Conservation (phyloP, 2,888 invertebrate species). For the Pasiphila rectangulata region DNA sequence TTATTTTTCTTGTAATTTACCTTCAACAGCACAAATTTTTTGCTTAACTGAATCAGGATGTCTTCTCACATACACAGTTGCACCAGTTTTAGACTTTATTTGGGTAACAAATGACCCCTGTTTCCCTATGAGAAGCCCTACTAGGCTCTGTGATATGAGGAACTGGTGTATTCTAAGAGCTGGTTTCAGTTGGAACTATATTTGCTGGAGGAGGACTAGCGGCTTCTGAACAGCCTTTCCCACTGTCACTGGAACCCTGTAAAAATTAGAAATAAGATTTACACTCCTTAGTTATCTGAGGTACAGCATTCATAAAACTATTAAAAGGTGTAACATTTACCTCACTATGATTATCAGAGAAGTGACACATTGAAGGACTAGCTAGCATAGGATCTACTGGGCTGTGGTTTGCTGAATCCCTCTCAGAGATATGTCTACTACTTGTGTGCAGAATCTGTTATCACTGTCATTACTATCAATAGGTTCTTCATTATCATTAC, state of each 20-base stretch:
- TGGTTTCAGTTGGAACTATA: slow-evolving; percentile 66
- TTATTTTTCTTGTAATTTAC: too few relatives aligned
- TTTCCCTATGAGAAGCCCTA: slow-evolving; percentile 93
- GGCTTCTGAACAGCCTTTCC: slow-evolving; percentile 88
- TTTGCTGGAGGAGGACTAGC: slow-evolving; percentile 85
- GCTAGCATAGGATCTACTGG: slow-evolving; percentile 86
- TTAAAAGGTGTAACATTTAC: slow-evolving; percentile 47
- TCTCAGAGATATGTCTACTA: slow-evolving; percentile 66
- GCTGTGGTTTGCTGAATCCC: slow-evolving; percentile 90
- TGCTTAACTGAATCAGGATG: slow-evolving; percentile 87
- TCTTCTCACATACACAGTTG: slow-evolving; percentile 88
- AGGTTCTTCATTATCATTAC: slow-evolving; percentile 56
- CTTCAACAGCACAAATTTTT: slow-evolving; percentile 92
- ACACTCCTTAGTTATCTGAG: too few relatives aligned
- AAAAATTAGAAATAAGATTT: slow-evolving; percentile 29
- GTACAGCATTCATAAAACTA: too few relatives aligned
- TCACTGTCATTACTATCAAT: slow-evolving; percentile 60
- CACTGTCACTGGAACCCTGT: slow-evolving; percentile 90
- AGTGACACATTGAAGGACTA: slow-evolving; percentile 84
- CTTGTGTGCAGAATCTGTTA: slow-evolving; percentile 63
- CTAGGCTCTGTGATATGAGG: slow-evolving; percentile 86
- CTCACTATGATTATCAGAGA: slow-evolving; percentile 86
- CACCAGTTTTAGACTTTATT: slow-evolving; percentile 89
- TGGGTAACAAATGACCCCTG: slow-evolving; percentile 90
- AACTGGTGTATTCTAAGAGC: slow-evolving; percentile 85